Evolutionary conservation across 2,113 vertebrate genomes (phyloP), one percentile per base, ranked within the genome.

Genomic region (Azemiops feae): DNA sequence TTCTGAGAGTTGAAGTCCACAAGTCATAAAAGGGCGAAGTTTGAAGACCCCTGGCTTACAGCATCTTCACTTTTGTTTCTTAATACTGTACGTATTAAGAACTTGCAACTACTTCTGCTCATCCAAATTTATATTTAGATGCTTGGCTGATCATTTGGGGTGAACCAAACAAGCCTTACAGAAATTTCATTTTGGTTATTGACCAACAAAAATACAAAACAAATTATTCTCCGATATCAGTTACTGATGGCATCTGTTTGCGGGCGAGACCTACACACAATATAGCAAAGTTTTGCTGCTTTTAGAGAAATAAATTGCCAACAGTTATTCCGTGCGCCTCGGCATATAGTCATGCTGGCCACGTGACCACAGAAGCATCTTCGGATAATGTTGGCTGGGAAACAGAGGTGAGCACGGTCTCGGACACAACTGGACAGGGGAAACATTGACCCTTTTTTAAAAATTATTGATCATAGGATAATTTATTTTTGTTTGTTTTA

Each of bases 71-170:
- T 81, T 39, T 22, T 92, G 0, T 93, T 93, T 94, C 2, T 81
- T 81, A 9, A 34, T 39, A 22, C 2, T 81, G 34, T 81, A 0
- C n/a, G n/a, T n/a, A n/a, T n/a, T n/a, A n/a, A n/a, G n/a, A n/a
- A n/a, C n/a, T 96, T 96, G 93, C 0, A 0, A 90, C 69, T 91
- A 92, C 88, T 58, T 43, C 12, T 16, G 43, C n/a, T 52, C 27
- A 86, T n/a, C 90, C 23, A 47, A 27, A 23, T 55, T 39, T 85
- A 55, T 50, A 91, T 81, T 27, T 47, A 89, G 55, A 25, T 47
- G 3, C 54, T 87, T 85, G 39, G 11, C 20, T 64, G 86, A 7
- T 52, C 23, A 60, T 27, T 50, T 89, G 60, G 10, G 25, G 23
- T 74, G 85, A 92, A 69, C 39, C 57, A 88, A 64, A 88, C 4